Conservation (phyloP, 2,797 vertebrate species). For the Falco peregrinus region DNA sequence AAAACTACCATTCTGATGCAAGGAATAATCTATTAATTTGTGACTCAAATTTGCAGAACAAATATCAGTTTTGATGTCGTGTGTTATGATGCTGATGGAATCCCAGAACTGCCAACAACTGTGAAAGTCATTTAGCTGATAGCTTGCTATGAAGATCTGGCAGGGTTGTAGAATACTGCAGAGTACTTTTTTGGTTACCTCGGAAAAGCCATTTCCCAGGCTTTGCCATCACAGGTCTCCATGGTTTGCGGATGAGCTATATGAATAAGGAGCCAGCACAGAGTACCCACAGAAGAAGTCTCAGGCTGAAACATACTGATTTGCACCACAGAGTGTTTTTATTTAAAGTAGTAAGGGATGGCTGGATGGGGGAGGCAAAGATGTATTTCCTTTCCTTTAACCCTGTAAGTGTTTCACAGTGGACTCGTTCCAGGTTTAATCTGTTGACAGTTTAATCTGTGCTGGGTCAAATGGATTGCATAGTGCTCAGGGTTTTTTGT, state of each 20-base stretch:
- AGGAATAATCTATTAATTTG: not conserved
- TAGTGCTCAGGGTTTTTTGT: not conserved
- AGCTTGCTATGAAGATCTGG: not conserved
- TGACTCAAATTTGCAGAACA: not conserved
- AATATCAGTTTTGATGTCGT: not conserved
- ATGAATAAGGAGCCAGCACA: not conserved
- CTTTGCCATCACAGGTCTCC: not conserved
- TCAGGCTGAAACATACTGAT: not conserved
- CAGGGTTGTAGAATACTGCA: not conserved
- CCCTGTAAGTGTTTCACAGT: not conserved
- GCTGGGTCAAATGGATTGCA: not conserved
- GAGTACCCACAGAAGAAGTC: not conserved
- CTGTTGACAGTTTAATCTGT: not conserved
- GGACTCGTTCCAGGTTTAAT: not conserved
- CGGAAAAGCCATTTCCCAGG: not conserved
- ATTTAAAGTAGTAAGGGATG: not conserved
- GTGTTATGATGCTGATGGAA: rapidly evolving
- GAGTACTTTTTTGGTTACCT: not conserved
- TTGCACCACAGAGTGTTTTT: not conserved
- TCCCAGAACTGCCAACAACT: not conserved
- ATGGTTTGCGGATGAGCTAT: not conserved
- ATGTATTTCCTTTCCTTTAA: not conserved
- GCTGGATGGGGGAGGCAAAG: not conserved
- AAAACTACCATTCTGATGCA: not conserved
- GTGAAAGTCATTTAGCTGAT: not conserved